Conservation (phyloP, 2,888 invertebrate species). For the Sericinus montela region DNA sequence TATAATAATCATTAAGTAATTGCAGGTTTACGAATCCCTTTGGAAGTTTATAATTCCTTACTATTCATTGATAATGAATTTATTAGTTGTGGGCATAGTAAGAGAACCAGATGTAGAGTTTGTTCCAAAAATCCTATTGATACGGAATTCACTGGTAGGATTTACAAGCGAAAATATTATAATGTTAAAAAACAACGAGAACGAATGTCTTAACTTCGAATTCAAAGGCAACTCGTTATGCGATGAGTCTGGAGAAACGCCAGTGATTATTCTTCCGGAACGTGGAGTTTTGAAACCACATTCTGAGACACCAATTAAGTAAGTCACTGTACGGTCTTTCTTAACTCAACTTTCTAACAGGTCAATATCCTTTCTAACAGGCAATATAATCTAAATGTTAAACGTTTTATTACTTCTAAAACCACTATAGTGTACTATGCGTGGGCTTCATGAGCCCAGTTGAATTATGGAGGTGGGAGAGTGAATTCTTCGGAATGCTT, state of each 20-base stretch:
- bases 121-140: conserved; percentile 76
- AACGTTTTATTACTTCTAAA: no score
- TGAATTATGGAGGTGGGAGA: no score
- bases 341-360: background rate
- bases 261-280: conserved; percentile 70
- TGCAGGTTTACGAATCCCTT: conserved; percentile 79
- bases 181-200: conserved; percentile 76
- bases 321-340: conserved; percentile 34
- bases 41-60: conserved; percentile 82
- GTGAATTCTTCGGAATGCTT: no score
- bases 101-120: conserved; percentile 82
- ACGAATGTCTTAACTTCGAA: conserved; percentile 66
- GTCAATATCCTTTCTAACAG: background rate
- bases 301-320: conserved; percentile 74
- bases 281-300: conserved; percentile 67
- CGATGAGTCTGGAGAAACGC: conserved; percentile 74
- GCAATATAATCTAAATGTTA: background rate
- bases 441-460: no score
- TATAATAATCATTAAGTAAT: conserved; percentile 6
- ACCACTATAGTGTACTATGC: no score
- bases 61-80: conserved; percentile 72
- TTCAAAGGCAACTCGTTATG: conserved; percentile 76
- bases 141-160: conserved; percentile 82
- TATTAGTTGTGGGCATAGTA: conserved; percentile 82
- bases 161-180: conserved; percentile 62